These are phyloP conservation scores for Choloepus didactylus DNA, from an alignment of 2,797 vertebrate species.

Conservation along the genomic window DNA sequence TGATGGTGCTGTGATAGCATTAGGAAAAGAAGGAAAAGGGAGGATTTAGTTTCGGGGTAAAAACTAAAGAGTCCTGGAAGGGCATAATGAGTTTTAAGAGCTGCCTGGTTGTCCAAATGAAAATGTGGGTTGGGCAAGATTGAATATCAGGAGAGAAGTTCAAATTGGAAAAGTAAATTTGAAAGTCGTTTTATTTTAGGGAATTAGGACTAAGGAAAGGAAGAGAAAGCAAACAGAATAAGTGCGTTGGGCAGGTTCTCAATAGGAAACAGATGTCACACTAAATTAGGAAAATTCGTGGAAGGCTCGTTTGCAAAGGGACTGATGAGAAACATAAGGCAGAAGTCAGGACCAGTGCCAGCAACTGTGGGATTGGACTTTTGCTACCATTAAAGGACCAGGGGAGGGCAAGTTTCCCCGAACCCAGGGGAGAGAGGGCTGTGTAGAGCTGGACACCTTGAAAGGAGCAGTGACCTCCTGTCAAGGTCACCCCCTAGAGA, in stretches of 20 bases:
- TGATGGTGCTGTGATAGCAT: background rate
- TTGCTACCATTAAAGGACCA: accelerated
- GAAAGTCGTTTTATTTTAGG: background rate
- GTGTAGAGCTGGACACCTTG: background rate
- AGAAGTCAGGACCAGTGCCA: background rate
- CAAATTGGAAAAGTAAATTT: background rate
- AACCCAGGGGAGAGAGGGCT: background rate
- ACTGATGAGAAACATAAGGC: background rate
- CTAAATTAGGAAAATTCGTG: background rate
- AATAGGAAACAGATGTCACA: background rate
- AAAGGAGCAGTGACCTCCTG: background rate
- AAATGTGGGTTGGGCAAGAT: background rate
- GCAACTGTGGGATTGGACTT: accelerated
- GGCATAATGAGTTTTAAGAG: too few species aligned
- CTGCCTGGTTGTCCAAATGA: background rate
- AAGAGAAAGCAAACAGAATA: background rate
- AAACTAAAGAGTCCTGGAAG: accelerated
- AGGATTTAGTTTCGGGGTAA: background rate
- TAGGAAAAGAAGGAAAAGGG: background rate
- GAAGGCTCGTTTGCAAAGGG: too few species aligned
- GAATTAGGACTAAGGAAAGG: background rate
- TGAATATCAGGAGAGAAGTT: background rate
- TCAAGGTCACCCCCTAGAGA: background rate
- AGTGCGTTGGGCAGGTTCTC: background rate
- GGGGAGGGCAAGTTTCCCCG: accelerated